These are phyloP conservation scores for Epinephelus coioides DNA, from an alignment of 2,797 vertebrate species.

Conservation along the genomic window DNA sequence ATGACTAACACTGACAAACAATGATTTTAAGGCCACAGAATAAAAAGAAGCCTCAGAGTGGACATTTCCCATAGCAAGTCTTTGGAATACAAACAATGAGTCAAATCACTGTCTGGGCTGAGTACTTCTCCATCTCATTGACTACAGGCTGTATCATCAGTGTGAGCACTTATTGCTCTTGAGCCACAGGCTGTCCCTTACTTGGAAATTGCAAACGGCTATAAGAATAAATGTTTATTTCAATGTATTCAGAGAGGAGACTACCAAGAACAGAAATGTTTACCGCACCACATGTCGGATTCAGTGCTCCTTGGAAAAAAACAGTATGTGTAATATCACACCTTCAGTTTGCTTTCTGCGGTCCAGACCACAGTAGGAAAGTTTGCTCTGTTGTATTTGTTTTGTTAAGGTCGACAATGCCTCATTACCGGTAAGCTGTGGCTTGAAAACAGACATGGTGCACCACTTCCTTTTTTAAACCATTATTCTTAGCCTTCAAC, in stretches of 20 bases:
- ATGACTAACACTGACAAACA: slow-evolving; percentile 75
- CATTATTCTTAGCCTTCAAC: slow-evolving; percentile 9
- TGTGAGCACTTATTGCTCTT: slow-evolving; percentile 55
- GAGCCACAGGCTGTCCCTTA: slow-evolving; percentile 47
- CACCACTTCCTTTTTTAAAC: slow-evolving; percentile 8
- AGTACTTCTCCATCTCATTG: slow-evolving; percentile 63
- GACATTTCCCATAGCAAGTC: slow-evolving; percentile 82
- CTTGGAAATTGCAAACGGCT: slow-evolving; percentile 51
- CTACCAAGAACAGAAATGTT: slow-evolving; percentile 6
- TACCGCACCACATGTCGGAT: neutral
- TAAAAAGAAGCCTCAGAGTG: slow-evolving; percentile 63
- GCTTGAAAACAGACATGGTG: slow-evolving; percentile 31
- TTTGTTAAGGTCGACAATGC: slow-evolving; percentile 18
- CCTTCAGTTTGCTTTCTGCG: slow-evolving; percentile 23
- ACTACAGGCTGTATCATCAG: slow-evolving; percentile 65
- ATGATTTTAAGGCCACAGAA: slow-evolving; percentile 63
- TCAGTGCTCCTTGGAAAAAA: slow-evolving; percentile 25
- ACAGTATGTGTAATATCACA: slow-evolving; percentile 20
- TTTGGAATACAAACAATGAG: slow-evolving; percentile 74
- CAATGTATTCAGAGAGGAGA: slow-evolving; percentile 28
- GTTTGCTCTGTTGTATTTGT: slow-evolving; percentile 37
- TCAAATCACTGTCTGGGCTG: slow-evolving; percentile 55
- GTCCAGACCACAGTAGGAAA: slow-evolving; percentile 23
- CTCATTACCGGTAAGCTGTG: slow-evolving; percentile 43
- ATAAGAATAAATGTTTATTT: slow-evolving; percentile 42